phyloP scores from a whole-genome alignment of 2,113 vertebrate genomes.

The Heterocephalus glaber region DNA sequence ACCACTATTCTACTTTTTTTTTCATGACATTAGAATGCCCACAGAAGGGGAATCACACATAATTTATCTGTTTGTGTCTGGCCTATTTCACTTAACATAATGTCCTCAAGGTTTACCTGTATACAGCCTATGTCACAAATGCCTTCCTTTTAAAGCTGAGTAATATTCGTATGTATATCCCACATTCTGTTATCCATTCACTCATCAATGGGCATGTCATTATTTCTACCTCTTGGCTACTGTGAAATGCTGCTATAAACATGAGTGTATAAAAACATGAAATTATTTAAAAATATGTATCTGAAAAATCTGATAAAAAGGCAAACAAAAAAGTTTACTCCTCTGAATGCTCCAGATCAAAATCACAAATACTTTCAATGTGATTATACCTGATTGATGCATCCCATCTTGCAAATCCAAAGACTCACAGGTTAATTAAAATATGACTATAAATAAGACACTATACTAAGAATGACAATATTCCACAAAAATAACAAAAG shows the following conservation, averaged over 20 bases:
- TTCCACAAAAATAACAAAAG: neutral
- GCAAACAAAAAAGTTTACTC: constrained; percentile 59
- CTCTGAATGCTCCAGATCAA: constrained; percentile 69
- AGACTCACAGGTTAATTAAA: constrained; percentile 81
- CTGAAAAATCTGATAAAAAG: constrained; percentile 44
- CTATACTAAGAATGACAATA: neutral
- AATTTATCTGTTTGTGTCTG: neutral
- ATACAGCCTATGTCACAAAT: neutral
- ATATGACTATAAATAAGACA: constrained; percentile 74
- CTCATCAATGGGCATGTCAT: neutral
- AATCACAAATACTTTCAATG: constrained; percentile 74
- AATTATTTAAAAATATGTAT: neutral
- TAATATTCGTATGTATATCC: neutral
- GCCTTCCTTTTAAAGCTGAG: neutral
- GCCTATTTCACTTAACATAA: neutral
- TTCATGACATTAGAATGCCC: neutral
- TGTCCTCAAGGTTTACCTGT: neutral
- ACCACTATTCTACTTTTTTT: neutral
- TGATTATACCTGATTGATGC: constrained; percentile 79
- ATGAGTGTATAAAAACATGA: neutral
- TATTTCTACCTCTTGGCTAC: neutral
- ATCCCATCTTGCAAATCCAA: constrained; percentile 79
- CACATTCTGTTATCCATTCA: neutral
- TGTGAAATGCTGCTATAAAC: neutral
- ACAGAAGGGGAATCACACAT: neutral